Evolutionary conservation across 2,888 invertebrate genomes (phyloP), one percentile per base, ranked within the genome.

Genomic region (Synanthedon tipuliformis): DNA sequence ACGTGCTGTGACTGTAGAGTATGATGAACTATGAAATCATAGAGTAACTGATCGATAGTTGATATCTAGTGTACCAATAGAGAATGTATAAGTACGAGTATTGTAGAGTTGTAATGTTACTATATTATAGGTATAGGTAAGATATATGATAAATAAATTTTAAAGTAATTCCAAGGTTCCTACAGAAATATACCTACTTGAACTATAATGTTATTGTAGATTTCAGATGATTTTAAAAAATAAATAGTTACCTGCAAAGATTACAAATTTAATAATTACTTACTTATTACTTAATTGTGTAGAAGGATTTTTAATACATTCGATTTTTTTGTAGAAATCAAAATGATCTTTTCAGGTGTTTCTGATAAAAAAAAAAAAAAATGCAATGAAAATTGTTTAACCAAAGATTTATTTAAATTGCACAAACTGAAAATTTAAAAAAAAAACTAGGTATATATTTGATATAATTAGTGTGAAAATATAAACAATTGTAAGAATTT

Each of bases 141-240:
- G 18, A n/a, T 49, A 12, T 49, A 49, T 16, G 12, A 12, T 49
- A 18, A 7, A 11, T 49, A 18, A 49, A 18, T 49, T 12, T 49
- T 49, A 49, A 23, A 11, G 70, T 82, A 75, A 79, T 75, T 75
- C 73, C 74, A 84, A 74, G 81, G 86, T 86, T 86, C 86, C 86
- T 86, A 86, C 77, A 78, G 80, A 69, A 75, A 68, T 67, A 71
- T 75, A 72, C 73, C 69, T 66, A 68, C 65, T 66, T 69, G 58
- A 65, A 61, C 54, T 75, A 5, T 23, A 75, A 68, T 71, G 68
- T 69, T 76, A 75, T 72, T 71, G 67, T 78, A 78, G 73, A 70
- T 62, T 34, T 65, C 63, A 63, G 61, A 65, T 61, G 51, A 66
- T 68, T 69, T 63, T 23, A 23, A 23, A 64, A 57, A 63, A 70